A percentile compares a stretch with the other conserved stretches of the same genome.
phyloP scores from a whole-genome alignment of 2,888 invertebrate genomes.

The Margaritifera margaritifera region DNA sequence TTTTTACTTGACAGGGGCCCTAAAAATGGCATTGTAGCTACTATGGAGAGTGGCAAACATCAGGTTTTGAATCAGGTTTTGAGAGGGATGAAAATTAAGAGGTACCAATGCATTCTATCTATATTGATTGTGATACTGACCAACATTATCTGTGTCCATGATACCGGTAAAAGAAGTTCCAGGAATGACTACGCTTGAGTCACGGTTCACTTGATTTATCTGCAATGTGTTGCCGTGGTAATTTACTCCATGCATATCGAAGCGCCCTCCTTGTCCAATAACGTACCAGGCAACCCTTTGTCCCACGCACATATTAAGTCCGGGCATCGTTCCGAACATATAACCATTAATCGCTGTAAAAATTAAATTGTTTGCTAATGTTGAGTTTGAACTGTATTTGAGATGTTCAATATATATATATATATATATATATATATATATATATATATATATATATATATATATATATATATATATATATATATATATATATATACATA shows the following conservation, averaged over 20 bases:
- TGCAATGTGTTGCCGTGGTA: neutral
- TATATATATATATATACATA: too few species aligned
- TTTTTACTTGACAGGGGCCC: too few species aligned
- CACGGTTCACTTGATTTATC: neutral
- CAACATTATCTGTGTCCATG: slow-evolving; percentile 3
- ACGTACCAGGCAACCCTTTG: neutral
- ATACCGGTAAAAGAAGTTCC: neutral
- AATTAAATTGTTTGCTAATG: neutral
- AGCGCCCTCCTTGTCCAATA: neutral
- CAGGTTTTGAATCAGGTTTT: too few species aligned
- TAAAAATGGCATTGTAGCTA: too few species aligned
- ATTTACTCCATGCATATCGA: neutral
- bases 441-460: too few species aligned
- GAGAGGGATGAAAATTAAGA: too few species aligned
- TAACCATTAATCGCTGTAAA: neutral
- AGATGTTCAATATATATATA: neutral
- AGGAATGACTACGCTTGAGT: neutral
- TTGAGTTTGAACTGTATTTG: neutral
- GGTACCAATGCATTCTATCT: neutral
- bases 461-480: too few species aligned
- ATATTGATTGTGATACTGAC: neutral
- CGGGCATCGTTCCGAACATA: neutral
- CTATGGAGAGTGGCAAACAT: too few species aligned
- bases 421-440: neutral
- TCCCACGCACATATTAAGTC: neutral